Percentiles rank a stretch among this genome's conserved stretches.
These are phyloP conservation scores for Calyptomena viridis DNA, from an alignment of 2,113 vertebrate species.

Conservation along the genomic window DNA sequence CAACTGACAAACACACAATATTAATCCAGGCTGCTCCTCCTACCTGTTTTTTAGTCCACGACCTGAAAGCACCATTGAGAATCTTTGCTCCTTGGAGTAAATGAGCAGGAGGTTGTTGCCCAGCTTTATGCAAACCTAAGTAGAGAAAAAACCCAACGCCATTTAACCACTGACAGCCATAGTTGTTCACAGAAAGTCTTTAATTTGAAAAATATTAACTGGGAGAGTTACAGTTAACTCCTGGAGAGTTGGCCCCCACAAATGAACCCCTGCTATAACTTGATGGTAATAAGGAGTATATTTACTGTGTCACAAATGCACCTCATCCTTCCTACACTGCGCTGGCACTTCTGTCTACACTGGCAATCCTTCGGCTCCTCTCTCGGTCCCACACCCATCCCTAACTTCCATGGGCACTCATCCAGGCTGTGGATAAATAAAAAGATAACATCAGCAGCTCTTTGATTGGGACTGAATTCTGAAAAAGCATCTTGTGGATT, in stretches of 20 bases:
- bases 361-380: neutral
- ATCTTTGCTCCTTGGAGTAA: conserved; percentile 97
- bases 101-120: conserved; percentile 89
- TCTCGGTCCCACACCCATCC: neutral
- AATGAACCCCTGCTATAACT: neutral
- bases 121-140: conserved; percentile 93
- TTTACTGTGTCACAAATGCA: neutral
- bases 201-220: neutral
- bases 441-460: neutral
- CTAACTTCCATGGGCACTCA: neutral
- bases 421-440: neutral
- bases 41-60: conserved; percentile 99
- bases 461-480: neutral
- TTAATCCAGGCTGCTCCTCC: neutral
- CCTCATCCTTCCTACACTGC: neutral
- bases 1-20: neutral
- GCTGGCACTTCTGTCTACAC: neutral
- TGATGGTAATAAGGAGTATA: neutral
- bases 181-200: neutral
- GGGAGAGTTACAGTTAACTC: neutral
- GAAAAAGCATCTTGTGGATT: neutral
- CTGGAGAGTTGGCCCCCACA: neutral
- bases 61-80: conserved; percentile 96
- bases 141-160: neutral
- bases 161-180: neutral